Percentiles rank a stretch among this genome's conserved stretches.
Conservation (phyloP, 2,113 vertebrate genomes). For the Neolamprologus caudopunctatus region DNA sequence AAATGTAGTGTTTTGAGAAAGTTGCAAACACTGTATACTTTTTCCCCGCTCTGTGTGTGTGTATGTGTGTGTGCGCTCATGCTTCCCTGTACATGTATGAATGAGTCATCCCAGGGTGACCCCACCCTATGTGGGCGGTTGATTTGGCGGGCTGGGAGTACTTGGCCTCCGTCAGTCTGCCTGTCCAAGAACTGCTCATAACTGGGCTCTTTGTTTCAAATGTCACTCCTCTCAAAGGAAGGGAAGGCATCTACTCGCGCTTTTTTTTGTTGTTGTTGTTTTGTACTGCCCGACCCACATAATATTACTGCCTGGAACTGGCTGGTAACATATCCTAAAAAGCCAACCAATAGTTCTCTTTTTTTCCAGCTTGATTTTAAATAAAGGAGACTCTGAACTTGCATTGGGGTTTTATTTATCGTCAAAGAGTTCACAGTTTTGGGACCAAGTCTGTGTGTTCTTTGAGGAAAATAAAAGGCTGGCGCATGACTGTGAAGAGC, state of each 20-base stretch:
- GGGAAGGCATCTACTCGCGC: conserved; percentile 22
- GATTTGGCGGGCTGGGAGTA: conserved; percentile 53
- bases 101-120: conserved; percentile 69
- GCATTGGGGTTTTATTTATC: background rate
- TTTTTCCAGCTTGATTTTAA: background rate
- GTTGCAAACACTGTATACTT: background rate
- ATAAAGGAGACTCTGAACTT: background rate
- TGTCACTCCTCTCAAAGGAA: conserved; percentile 60
- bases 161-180: conserved; percentile 67
- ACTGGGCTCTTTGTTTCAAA: conserved; percentile 74
- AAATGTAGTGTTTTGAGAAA: background rate
- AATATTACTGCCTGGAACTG: background rate
- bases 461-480: background rate
- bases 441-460: background rate
- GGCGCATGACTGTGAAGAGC: background rate
- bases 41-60: background rate
- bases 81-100: conserved; percentile 28
- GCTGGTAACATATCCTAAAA: background rate
- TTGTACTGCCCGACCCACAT: background rate
- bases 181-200: conserved; percentile 64
- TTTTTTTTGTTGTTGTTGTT: background rate
- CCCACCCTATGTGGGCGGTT: conserved; percentile 74
- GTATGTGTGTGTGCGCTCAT: conserved; percentile 15
- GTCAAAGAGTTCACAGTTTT: background rate
- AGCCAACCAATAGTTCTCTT: background rate